Evolutionary conservation across 2,113 vertebrate genomes (phyloP), one percentile per base, ranked within the genome.

Genomic region (Gadus macrocephalus): DNA sequence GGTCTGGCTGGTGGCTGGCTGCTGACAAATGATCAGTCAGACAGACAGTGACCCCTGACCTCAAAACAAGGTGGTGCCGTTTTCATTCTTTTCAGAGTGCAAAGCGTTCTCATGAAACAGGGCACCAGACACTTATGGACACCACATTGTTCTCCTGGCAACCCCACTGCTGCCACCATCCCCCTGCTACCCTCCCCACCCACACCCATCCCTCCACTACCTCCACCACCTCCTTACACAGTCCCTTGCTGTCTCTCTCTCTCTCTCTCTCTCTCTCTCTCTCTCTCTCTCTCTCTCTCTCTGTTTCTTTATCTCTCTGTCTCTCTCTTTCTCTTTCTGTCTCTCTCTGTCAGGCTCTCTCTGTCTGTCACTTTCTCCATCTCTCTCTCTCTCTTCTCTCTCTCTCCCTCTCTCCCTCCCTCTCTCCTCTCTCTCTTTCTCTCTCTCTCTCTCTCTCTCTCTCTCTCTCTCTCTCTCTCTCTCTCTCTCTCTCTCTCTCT

Each of bases 11-110:
- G 64, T 66, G 19, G 64, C 63, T 49, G 15, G 15, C 72, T 38
- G 69, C 60, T 68, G 64, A 72, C 66, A 76, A 80, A 75, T 62
- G 42, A 79, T 63, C 73, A 69, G 78, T 81, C 74, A 75, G 65
- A 65, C 64, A 67, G 35, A 68, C 28, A 12, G 17, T 74, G 78
- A 79, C 78, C 81, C 62, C 71, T 85, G 73, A 81, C 71, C 80
- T 82, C 77, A 68, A 59, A 78, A 65, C 66, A 72, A 79, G 74
- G 68, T 72, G 73, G 74, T 55, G 69, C 49, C 67, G 71, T 77
- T 74, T 81, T 75, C 49, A 75, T 77, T 79, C 71, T 70, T 65
- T 75, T 83, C 67, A 76, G 68, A 72, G 63, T 62, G 53, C 66
- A 66, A 14, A 70, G 70, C 19, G 67, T 75, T 83, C 75, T 72